phyloP scores from a whole-genome alignment of 37 sponge, comb jelly and placozoan species.

The Bolinopsis microptera region DNA sequence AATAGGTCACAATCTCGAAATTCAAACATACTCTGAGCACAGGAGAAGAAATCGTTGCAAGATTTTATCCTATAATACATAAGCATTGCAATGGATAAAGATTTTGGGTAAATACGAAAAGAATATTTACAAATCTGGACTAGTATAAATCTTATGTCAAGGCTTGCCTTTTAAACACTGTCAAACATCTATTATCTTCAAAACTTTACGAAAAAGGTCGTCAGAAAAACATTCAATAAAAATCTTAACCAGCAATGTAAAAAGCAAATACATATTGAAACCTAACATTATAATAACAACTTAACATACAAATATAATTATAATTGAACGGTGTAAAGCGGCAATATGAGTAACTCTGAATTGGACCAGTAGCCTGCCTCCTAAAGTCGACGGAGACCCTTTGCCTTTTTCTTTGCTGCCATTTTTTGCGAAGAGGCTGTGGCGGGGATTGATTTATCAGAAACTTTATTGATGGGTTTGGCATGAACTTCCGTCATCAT shows the following conservation, averaged over 20 bases:
- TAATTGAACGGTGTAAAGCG: neutral
- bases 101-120: neutral
- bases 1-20: too few species aligned
- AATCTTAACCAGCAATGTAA: neutral
- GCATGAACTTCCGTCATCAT: slow-evolving; percentile 97
- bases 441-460: neutral
- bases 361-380: too few species aligned
- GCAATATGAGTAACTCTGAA: neutral
- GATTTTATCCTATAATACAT: too few species aligned
- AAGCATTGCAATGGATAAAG: neutral
- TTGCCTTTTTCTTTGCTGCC: neutral
- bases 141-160: neutral
- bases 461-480: slow-evolving; percentile 15
- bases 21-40: too few species aligned
- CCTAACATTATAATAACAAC: neutral
- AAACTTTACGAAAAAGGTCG: neutral
- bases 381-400: neutral
- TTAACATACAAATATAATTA: neutral
- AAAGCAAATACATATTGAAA: neutral
- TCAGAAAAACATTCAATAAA: neutral
- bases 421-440: neutral
- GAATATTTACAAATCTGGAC: neutral
- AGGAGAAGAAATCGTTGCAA: too few species aligned
- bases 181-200: neutral
- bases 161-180: neutral